Evolutionary conservation across 1,140 invertebrate genomes (phyloP).

Genomic region (Helicoverpa armigera): DNA sequence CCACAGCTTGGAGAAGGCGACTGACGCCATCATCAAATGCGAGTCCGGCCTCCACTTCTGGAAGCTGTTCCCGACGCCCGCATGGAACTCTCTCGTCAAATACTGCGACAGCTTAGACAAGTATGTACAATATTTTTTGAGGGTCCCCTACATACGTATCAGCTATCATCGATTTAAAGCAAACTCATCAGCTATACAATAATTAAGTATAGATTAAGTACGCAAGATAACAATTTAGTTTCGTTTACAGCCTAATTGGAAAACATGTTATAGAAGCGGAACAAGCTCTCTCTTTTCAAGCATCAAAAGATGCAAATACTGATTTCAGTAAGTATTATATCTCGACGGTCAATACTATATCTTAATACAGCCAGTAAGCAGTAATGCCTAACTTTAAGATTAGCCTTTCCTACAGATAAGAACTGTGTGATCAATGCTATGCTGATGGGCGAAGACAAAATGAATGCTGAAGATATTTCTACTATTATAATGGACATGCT

Average conservation of each 20-base stretch:
- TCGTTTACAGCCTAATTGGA: conserved; percentile 79
- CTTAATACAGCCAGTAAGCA: too few relatives aligned
- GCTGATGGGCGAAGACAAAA: conserved; percentile 85
- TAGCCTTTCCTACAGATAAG: conserved; percentile 48
- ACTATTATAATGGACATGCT: conserved; percentile 89
- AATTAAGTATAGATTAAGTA: not conserved
- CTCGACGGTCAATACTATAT: too few relatives aligned
- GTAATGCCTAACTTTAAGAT: too few relatives aligned
- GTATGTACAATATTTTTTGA: conserved; percentile 64
- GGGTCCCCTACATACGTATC: too few relatives aligned
- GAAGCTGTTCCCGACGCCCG: conserved; percentile 89
- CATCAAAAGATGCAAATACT: conserved; percentile 44
- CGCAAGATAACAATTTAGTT: conserved; percentile 1
- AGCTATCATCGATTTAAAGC: too few relatives aligned
- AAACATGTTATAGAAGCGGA: conserved; percentile 76
- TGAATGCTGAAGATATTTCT: conserved; percentile 88
- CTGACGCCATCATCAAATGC: conserved; percentile 88
- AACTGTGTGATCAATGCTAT: conserved; percentile 82
- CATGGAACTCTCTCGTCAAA: conserved; percentile 87
- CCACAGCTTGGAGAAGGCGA: conserved; percentile 87
- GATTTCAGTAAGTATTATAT: conserved; percentile 48
- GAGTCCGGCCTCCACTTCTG: conserved; percentile 89
- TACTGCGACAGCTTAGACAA: conserved; percentile 88
- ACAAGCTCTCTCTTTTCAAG: conserved; percentile 59
- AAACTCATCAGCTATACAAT: too few relatives aligned